A percentile compares a stretch with the other conserved stretches of the same genome.
Conservation (phyloP, 2,888 invertebrate species). For the Dicyrtoma fusca region DNA sequence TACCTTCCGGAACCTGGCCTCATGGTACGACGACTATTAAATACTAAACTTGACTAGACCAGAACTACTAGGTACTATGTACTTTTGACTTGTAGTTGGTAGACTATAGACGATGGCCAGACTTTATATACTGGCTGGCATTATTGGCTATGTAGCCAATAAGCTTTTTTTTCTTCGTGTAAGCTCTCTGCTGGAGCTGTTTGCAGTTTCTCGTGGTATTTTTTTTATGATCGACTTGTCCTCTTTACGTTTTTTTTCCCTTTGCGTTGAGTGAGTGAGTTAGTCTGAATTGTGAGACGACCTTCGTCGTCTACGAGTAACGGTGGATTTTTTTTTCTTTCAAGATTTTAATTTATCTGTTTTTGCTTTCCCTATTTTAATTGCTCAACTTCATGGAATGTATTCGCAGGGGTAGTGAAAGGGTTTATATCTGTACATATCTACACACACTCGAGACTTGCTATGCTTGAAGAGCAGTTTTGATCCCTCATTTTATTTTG, state of each 20-base stretch:
- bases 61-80: not conserved
- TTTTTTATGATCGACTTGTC: slow-evolving; percentile 28
- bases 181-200: not conserved
- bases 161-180: slow-evolving; percentile 1
- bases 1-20: no score
- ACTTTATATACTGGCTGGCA: not conserved
- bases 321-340: slow-evolving; percentile 24
- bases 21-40: no score
- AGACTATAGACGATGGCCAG: not conserved
- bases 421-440: not conserved
- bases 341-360: slow-evolving; percentile 19
- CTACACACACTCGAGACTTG: not conserved
- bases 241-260: slow-evolving; percentile 29
- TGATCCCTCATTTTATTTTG: not conserved
- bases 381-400: slow-evolving; percentile 7
- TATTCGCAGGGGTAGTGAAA: not conserved
- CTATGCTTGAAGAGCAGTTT: not conserved
- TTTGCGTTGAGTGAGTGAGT: not conserved
- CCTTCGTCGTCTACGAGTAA: slow-evolving; percentile 31
- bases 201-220: slow-evolving; percentile 6
- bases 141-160: no score
- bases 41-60: not conserved
- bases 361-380: slow-evolving; percentile 18
- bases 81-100: no score
- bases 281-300: slow-evolving; percentile 18